Evolutionary conservation across 2,888 invertebrate species (phyloP).

Genomic region (Congeria kusceri): DNA sequence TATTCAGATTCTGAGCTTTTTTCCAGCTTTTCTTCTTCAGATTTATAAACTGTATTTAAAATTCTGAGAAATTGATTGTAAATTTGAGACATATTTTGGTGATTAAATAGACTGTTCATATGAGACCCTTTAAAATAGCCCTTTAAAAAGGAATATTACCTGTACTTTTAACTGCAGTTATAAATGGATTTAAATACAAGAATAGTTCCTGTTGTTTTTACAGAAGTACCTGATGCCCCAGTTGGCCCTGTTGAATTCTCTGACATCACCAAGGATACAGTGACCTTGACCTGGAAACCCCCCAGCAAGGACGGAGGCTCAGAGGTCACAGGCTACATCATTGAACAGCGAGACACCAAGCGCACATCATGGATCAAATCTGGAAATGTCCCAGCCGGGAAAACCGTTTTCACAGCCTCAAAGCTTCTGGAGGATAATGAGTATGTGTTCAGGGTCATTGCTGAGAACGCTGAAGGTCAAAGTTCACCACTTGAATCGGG

Average conservation of each 20-base stretch:
- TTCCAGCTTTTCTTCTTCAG: not conserved
- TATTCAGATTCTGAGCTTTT: not conserved
- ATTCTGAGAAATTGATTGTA: not conserved
- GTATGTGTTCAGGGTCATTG: conserved; percentile 82
- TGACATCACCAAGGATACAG: conserved; percentile 75
- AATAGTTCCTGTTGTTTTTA: conserved; percentile 11
- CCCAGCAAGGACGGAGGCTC: conserved; percentile 83
- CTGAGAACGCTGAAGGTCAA: conserved; percentile 82
- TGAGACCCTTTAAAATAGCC: too few species aligned
- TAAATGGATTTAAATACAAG: too few species aligned
- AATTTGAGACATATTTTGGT: too few species aligned
- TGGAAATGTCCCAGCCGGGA: conserved; percentile 68
- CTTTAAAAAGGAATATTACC: too few species aligned
- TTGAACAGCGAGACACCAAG: conserved; percentile 91
- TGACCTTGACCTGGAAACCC: conserved; percentile 81
- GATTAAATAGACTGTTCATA: too few species aligned
- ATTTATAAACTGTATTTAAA: not conserved
- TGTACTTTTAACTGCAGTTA: too few species aligned
- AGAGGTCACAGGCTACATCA: conserved; percentile 78
- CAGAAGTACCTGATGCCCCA: conserved; percentile 81
- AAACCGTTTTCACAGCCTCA: conserved; percentile 72
- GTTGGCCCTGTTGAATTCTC: conserved; percentile 74
- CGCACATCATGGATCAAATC: conserved; percentile 92
- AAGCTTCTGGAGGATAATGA: conserved; percentile 89
- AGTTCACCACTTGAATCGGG: conserved; percentile 75